These are phyloP conservation scores for Micromussa lordhowensis DNA, from an alignment of 92 coral and sea anemone species.

Conservation along the genomic window DNA sequence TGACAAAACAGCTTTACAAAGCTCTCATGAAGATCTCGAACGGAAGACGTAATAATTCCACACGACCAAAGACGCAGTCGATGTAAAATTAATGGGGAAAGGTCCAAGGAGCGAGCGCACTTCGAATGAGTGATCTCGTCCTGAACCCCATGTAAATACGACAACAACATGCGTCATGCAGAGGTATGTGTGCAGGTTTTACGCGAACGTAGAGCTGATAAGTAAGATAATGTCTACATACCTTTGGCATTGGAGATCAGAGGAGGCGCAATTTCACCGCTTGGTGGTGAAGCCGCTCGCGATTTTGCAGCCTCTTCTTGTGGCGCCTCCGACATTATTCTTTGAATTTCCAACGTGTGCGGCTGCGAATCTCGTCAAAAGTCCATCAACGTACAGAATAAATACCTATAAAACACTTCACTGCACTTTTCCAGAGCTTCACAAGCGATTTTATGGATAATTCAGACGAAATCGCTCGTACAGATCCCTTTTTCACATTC, in stretches of 20 bases:
- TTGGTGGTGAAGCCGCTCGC: slow-evolving; percentile 80
- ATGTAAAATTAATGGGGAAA: slow-evolving; percentile 54
- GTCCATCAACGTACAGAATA: not conserved
- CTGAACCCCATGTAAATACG: not conserved
- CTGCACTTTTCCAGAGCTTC: not conserved
- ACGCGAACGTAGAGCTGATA: not conserved
- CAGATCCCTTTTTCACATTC: no score
- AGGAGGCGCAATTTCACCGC: slow-evolving; percentile 83
- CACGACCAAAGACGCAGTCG: slow-evolving; percentile 33
- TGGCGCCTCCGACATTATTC: slow-evolving; percentile 72
- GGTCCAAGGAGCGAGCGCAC: not conserved
- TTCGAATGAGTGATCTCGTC: not conserved
- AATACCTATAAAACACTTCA: not conserved
- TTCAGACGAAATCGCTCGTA: not conserved
- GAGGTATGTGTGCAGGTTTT: no score
- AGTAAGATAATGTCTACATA: not conserved
- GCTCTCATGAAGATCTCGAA: not conserved
- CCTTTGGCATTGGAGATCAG: slow-evolving; percentile 55
- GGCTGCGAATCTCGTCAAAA: slow-evolving; percentile 14
- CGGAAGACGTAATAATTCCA: not conserved
- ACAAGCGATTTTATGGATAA: not conserved
- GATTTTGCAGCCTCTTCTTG: slow-evolving; percentile 72
- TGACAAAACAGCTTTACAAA: not conserved
- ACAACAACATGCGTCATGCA: not conserved
- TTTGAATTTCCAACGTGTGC: not conserved